Evolutionary conservation across 2,113 vertebrate species (phyloP).

Genomic region (Erythrocercus mccallii): DNA sequence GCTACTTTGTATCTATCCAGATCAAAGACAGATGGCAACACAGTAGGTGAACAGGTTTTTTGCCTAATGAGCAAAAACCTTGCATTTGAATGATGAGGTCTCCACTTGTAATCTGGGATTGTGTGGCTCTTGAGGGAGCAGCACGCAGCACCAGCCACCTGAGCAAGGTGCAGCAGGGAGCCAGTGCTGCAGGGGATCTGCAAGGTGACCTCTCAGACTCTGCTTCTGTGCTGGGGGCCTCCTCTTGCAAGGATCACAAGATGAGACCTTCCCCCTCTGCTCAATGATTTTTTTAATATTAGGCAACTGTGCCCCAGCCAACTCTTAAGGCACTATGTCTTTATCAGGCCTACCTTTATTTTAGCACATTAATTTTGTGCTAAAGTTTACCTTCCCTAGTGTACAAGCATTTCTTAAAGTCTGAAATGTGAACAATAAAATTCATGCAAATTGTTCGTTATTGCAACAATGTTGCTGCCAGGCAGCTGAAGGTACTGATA

Average conservation of each 20-base stretch:
- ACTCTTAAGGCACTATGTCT: background rate
- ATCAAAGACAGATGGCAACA: background rate
- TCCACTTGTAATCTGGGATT: fast-evolving
- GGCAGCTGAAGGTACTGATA: background rate
- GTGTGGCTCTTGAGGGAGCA: background rate
- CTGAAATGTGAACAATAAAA: background rate
- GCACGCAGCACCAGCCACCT: background rate
- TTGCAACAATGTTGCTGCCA: background rate
- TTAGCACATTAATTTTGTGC: background rate
- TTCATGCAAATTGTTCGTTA: background rate
- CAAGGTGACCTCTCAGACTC: background rate
- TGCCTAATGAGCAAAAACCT: background rate
- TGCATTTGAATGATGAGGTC: background rate
- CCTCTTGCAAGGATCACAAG: background rate
- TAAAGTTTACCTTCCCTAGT: background rate
- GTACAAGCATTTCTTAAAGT: background rate
- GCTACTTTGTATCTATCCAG: background rate
- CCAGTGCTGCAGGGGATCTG: background rate
- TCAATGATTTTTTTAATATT: background rate
- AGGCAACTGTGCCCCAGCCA: background rate
- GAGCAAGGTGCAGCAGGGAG: background rate
- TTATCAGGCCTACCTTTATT: background rate
- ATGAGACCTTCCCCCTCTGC: background rate
- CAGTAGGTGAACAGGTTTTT: background rate
- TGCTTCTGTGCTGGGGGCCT: background rate